Evolutionary conservation across 2,888 invertebrate species (phyloP), one percentile per base, ranked within the genome.

Genomic region (Clivina fossor): DNA sequence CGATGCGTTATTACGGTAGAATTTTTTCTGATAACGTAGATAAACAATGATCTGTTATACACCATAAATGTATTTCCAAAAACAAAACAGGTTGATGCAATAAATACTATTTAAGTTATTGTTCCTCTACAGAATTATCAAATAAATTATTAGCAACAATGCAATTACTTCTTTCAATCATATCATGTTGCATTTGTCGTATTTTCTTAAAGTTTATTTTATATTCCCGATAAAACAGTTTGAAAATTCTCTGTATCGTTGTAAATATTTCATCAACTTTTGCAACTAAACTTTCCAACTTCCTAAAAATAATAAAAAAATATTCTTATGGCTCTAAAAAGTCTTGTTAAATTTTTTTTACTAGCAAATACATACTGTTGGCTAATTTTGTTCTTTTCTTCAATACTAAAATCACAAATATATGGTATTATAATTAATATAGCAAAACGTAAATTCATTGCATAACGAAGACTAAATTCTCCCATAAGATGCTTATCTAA

Each of bases 401-500:
- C 8, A 18, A 40, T 19, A 40, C 16, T 40, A 19, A 40, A 18
- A 18, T 11, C 11, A 4, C 9, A 28, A 8, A 50, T 18, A 40
- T 28, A 50, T 11, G 30, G 30, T 5, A 50, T 9, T 11, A 50
- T 26, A 11, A 40, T 41, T 30, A 40, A 13, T 11, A 50, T n/a
- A 16, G 30, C 9, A 8, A 40, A 40, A 19, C 50, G 9, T 4
- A 50, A 11, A 30, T 50, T 50, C 19, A 50, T 19, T 3, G 28
- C 50, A 40, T 24, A 15, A n/a, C 30, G 15, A 7, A 50, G 18
- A 11, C 30, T 30, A 40, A 40, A 11, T 28, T 50, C 32, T 2
- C 50, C 50, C 3, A 50, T 13, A 11, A 50, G 18, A 8, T 18
- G 11, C 30, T 30, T 30, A 32, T 50, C 40, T 15, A 40, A 11